phyloP scores from a whole-genome alignment of 2,888 invertebrate genomes.

The Halictus ligatus region DNA sequence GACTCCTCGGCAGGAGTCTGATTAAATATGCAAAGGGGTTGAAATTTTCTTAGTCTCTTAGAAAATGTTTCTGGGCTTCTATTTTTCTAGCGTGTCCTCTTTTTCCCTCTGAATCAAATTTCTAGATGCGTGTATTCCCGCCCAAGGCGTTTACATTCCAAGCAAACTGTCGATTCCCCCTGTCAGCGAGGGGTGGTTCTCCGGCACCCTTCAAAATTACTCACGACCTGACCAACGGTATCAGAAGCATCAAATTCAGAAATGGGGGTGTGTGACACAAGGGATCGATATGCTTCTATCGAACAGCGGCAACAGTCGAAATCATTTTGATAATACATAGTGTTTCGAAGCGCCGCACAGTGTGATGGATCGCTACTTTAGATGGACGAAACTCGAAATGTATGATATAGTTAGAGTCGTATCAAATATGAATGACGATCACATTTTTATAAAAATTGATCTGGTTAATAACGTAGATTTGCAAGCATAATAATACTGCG shows the following conservation, averaged over 20 bases:
- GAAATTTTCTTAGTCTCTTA: not conserved
- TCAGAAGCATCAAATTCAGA: not conserved
- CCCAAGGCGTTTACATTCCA: not conserved
- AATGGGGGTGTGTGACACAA: not conserved
- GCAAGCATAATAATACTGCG: too few relatives aligned
- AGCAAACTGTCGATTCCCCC: not conserved
- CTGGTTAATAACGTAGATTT: too few relatives aligned
- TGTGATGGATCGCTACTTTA: too few relatives aligned
- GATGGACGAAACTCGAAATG: too few relatives aligned
- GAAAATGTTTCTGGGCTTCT: not conserved
- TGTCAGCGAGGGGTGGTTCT: not conserved
- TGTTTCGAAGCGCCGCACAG: not conserved
- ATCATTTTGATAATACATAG: not conserved
- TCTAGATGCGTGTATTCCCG: not conserved
- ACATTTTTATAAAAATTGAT: too few relatives aligned
- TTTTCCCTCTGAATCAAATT: not conserved
- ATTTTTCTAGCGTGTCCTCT: not conserved
- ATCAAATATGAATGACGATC: too few relatives aligned
- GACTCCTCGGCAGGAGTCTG: not conserved
- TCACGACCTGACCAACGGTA: not conserved
- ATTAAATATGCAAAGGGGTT: not conserved
- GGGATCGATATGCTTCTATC: slow-evolving; percentile 1
- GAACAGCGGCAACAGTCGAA: not conserved
- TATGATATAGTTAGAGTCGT: too few relatives aligned
- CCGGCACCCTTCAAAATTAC: slow-evolving; percentile 4